Percentiles rank a stretch among this genome's conserved stretches.
These are phyloP conservation scores for Crypturellus tataupa DNA, from an alignment of 2,797 vertebrate species.

Conservation along the genomic window DNA sequence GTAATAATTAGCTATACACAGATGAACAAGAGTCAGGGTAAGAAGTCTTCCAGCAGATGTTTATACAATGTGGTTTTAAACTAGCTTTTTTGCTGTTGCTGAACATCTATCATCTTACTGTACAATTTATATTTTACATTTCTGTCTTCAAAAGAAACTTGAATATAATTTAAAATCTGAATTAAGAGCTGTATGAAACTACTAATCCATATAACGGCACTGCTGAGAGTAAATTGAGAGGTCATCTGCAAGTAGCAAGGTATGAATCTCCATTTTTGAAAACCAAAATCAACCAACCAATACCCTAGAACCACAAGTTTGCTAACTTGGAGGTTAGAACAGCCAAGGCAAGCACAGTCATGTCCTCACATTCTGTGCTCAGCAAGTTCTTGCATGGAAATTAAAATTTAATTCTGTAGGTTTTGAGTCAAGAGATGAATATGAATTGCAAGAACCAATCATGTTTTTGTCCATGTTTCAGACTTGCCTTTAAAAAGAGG, in stretches of 20 bases:
- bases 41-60: constrained; percentile 32
- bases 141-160: constrained; percentile 14
- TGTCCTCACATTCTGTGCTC: background rate
- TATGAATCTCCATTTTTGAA: background rate
- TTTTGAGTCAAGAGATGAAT: background rate
- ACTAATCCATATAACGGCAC: background rate
- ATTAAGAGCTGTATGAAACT: constrained; percentile 16
- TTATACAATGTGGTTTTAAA: constrained; percentile 36
- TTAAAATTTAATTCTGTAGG: background rate
- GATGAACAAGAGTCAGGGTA: constrained; percentile 30
- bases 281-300: background rate
- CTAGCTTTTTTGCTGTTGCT: background rate
- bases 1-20: constrained; percentile 68
- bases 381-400: background rate
- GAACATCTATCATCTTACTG: constrained; percentile 10
- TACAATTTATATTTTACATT: constrained; percentile 30
- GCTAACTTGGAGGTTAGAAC: background rate
- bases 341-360: background rate
- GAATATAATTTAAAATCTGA: constrained; percentile 38
- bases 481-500: background rate
- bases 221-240: background rate
- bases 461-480: background rate
- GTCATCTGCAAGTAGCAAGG: background rate
- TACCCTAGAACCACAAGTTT: background rate
- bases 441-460: background rate